These are phyloP conservation scores for Thereva nobilitata DNA, from an alignment of 2,888 invertebrate genomes.

Conservation along the genomic window DNA sequence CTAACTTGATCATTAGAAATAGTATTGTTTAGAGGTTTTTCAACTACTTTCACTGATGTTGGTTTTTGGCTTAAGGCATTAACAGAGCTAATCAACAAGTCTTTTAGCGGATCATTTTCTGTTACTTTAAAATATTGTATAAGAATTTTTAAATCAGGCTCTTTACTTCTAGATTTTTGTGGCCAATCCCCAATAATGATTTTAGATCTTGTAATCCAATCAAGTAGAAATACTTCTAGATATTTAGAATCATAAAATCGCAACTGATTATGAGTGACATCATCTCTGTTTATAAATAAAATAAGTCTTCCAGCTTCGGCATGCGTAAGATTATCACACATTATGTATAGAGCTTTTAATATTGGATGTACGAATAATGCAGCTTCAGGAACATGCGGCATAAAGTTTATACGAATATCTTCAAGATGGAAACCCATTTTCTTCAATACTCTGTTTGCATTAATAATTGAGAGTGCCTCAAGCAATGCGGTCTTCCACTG, in stretches of 20 bases:
- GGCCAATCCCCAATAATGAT: slow-evolving; percentile 47
- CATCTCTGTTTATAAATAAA: slow-evolving; percentile 44
- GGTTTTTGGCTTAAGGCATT: slow-evolving; percentile 22
- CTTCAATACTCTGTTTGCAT: slow-evolving; percentile 52
- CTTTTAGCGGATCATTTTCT: slow-evolving; percentile 46
- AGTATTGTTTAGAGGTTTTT: neutral
- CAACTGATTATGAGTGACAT: slow-evolving; percentile 44
- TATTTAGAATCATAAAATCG: slow-evolving; percentile 49
- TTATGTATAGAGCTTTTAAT: slow-evolving; percentile 58
- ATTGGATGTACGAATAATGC: slow-evolving; percentile 56
- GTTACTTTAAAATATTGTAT: slow-evolving; percentile 49
- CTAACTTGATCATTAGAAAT: neutral
- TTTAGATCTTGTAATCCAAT: slow-evolving; percentile 50
- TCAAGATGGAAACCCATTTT: slow-evolving; percentile 54
- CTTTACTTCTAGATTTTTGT: slow-evolving; percentile 36
- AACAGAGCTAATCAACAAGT: slow-evolving; percentile 42
- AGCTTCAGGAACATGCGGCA: slow-evolving; percentile 54
- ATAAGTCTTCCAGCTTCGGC: slow-evolving; percentile 49
- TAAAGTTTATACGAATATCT: slow-evolving; percentile 50
- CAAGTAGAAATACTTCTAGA: slow-evolving; percentile 53
- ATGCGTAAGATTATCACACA: slow-evolving; percentile 57
- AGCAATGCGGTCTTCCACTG: slow-evolving; percentile 60
- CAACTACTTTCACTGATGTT: neutral
- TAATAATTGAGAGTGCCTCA: slow-evolving; percentile 62
- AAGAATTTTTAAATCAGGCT: slow-evolving; percentile 49